A percentile compares a stretch with the other conserved stretches of the same genome.
phyloP scores from a whole-genome alignment of 2,113 vertebrate genomes.

The Apteryx mantelli region DNA sequence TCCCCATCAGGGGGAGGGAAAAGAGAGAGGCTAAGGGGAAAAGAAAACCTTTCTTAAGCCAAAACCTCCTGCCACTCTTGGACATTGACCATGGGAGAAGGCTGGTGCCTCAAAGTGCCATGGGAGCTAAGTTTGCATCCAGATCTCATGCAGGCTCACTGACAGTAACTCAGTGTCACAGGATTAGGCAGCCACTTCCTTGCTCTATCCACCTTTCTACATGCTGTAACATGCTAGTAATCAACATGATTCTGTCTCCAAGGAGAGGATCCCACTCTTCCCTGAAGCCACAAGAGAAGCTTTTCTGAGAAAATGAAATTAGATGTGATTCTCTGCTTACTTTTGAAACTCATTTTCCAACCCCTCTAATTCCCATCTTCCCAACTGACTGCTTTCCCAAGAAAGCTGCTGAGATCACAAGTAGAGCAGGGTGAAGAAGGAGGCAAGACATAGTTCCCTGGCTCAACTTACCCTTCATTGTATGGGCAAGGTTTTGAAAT shows the following conservation, averaged over 20 bases:
- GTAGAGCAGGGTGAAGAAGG: neutral
- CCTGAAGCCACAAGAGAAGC: neutral
- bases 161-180: accelerated
- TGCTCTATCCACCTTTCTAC: neutral
- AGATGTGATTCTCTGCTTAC: neutral
- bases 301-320: constrained; percentile 40
- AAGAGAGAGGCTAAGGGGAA: neutral
- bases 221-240: neutral
- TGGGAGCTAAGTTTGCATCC: neutral
- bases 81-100: neutral
- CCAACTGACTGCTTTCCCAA: neutral
- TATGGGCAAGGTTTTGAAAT: neutral
- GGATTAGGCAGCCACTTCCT: neutral
- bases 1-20: neutral
- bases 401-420: neutral
- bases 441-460: neutral
- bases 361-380: neutral
- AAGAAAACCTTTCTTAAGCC: neutral
- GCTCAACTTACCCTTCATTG: neutral
- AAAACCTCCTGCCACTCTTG: neutral
- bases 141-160: accelerated
- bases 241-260: neutral
- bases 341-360: neutral
- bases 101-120: neutral
- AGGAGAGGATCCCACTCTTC: constrained; percentile 19